Evolutionary conservation across 2,888 invertebrate genomes (phyloP).

Genomic region (Erpobdella octoculata): DNA sequence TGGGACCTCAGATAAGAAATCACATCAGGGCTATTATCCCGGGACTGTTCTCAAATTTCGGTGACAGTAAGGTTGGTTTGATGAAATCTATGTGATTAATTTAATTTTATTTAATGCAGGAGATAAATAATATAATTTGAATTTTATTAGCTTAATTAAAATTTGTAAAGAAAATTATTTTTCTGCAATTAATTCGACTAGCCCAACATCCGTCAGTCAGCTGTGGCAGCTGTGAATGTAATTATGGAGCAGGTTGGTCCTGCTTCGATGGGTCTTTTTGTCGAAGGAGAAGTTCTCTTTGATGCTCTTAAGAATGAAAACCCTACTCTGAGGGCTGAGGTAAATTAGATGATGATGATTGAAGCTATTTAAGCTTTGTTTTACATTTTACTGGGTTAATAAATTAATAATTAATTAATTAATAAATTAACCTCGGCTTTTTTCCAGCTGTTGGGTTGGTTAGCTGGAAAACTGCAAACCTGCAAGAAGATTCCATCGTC

Average conservation of each 20-base stretch:
- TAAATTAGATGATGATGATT: conserved; percentile 31
- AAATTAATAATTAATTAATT: background rate
- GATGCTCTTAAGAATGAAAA: conserved; percentile 77
- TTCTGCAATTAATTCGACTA: conserved; percentile 56
- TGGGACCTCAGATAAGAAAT: conserved; percentile 70
- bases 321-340: conserved; percentile 69
- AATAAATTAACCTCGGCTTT: background rate
- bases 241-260: conserved; percentile 72
- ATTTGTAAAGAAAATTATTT: background rate
- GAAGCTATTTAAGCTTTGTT: background rate
- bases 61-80: conserved; percentile 63
- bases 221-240: conserved; percentile 72
- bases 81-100: no score
- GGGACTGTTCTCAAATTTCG: conserved; percentile 64
- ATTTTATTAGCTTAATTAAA: no score
- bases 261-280: conserved; percentile 66
- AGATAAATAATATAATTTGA: no score
- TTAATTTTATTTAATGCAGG: no score
- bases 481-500: conserved; percentile 55
- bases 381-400: background rate
- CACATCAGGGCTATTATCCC: conserved; percentile 76
- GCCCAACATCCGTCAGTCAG: conserved; percentile 71
- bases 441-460: conserved; percentile 67
- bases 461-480: conserved; percentile 68
- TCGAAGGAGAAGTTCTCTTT: conserved; percentile 76